phyloP scores from a whole-genome alignment of 2,113 vertebrate genomes.

The Hydrochoerus hydrochaeris region DNA sequence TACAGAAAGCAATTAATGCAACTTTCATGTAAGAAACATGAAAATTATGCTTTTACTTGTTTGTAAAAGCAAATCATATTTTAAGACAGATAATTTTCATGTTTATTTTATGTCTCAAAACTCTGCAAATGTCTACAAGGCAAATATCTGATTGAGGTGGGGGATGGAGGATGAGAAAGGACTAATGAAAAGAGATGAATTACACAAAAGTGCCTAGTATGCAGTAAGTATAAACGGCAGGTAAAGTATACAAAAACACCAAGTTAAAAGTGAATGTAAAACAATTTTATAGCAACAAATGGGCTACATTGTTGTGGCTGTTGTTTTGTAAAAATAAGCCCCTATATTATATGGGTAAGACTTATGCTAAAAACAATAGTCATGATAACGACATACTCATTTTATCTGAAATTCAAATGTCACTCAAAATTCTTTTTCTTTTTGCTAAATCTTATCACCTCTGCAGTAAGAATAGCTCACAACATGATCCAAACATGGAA shows the following conservation, averaged over 20 bases:
- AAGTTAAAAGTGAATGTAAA: neutral
- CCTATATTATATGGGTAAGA: neutral
- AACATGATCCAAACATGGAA: neutral
- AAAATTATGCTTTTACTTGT: no score
- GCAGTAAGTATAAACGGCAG: neutral
- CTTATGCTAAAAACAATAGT: neutral
- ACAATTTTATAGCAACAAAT: neutral
- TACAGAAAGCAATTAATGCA: neutral
- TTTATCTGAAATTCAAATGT: slow-evolving; percentile 9
- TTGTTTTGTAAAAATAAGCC: neutral
- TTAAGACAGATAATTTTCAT: neutral
- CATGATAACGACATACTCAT: neutral
- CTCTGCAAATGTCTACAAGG: neutral
- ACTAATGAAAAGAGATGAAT: neutral
- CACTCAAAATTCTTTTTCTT: neutral
- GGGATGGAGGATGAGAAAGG: neutral
- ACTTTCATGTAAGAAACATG: neutral
- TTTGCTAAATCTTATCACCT: neutral
- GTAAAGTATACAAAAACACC: neutral
- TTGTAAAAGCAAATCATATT: neutral
- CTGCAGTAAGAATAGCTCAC: neutral
- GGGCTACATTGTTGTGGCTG: neutral
- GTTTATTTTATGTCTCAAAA: neutral
- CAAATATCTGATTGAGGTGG: neutral
- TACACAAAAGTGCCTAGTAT: neutral